These are phyloP conservation scores for Agapornis canus DNA, from an alignment of 2,797 vertebrate species.

Conservation along the genomic window DNA sequence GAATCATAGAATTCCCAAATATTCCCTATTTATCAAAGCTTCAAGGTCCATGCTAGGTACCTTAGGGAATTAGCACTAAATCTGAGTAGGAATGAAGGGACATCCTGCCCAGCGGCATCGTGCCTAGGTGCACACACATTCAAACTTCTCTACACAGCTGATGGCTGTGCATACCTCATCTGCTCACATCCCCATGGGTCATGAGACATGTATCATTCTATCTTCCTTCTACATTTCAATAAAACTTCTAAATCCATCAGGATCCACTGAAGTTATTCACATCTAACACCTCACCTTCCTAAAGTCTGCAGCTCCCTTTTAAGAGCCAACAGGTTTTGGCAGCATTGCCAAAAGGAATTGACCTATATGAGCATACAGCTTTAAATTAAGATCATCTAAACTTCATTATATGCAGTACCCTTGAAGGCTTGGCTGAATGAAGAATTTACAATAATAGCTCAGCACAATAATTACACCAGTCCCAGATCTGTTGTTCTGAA, in stretches of 20 bases:
- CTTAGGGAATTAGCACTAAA: not conserved
- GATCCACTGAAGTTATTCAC: not conserved
- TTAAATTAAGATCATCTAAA: slow-evolving; percentile 58
- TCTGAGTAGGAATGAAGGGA: accelerated
- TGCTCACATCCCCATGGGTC: not conserved
- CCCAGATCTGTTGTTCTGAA: slow-evolving; percentile 37
- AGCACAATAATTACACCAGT: slow-evolving; percentile 18
- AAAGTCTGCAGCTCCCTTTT: not conserved
- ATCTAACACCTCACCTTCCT: not conserved
- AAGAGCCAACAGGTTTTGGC: slow-evolving; percentile 26
- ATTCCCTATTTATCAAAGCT: not conserved
- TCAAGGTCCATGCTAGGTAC: not conserved
- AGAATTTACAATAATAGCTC: slow-evolving; percentile 19
- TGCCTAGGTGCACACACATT: not conserved
- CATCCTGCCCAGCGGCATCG: not conserved
- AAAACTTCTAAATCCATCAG: not conserved
- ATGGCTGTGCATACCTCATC: accelerated
- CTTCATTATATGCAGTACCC: slow-evolving; percentile 30
- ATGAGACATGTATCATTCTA: not conserved
- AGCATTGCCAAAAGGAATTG: slow-evolving; percentile 41
- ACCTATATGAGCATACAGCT: slow-evolving; percentile 13
- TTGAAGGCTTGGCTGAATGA: slow-evolving; percentile 49
- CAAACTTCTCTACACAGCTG: not conserved
- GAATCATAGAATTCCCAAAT: not conserved
- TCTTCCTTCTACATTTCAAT: not conserved